phyloP scores from a whole-genome alignment of 2,113 vertebrate genomes.

The Athene cunicularia region DNA sequence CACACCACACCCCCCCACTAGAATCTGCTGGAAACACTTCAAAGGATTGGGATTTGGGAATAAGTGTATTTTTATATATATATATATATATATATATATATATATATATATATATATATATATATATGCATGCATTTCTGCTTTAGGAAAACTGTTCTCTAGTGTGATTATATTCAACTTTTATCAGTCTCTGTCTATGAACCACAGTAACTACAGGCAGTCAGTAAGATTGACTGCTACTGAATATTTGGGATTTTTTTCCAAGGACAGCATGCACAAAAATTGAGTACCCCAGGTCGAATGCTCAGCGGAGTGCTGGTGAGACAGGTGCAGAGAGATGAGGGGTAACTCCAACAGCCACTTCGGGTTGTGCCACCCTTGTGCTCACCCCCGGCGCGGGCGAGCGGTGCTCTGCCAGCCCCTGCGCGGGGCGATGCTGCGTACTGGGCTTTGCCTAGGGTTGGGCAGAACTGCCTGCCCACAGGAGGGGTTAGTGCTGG shows the following conservation, averaged over 20 bases:
- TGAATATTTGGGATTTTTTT: background rate
- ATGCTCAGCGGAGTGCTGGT: background rate
- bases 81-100: too few species aligned
- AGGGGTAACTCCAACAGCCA: fast-evolving
- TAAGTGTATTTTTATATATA: background rate
- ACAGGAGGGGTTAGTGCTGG: fast-evolving
- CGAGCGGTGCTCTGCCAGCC: fast-evolving
- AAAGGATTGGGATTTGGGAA: background rate
- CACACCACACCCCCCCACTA: too few species aligned
- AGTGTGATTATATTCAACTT: background rate
- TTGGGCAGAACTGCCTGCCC: background rate
- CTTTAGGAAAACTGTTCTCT: background rate
- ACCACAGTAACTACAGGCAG: background rate
- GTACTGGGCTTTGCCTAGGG: background rate
- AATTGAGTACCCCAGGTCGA: fast-evolving
- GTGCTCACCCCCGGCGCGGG: too few species aligned
- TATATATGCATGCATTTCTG: background rate
- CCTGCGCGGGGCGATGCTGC: fast-evolving
- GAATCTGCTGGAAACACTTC: background rate
- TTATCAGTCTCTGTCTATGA: background rate
- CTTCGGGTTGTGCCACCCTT: background rate
- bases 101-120: too few species aligned
- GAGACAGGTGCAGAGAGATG: background rate
- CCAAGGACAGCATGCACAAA: fast-evolving
- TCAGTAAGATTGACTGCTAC: background rate